Percentiles rank a stretch among this genome's conserved stretches.
Evolutionary conservation across 1,140 invertebrate species (phyloP).

Genomic region (Phortica variegata): DNA sequence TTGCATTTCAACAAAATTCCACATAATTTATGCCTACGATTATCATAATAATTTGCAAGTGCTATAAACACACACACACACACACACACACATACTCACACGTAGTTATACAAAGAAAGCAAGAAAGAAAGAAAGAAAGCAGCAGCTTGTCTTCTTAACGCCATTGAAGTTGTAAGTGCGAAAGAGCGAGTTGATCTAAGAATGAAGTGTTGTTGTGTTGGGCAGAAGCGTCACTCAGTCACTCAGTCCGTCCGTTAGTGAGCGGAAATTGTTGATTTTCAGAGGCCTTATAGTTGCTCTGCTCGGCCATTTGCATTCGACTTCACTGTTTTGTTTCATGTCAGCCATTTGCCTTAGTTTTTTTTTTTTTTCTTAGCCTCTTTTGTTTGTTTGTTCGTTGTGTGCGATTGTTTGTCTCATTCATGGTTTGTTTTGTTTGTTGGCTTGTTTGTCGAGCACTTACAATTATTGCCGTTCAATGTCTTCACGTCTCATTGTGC

Average conservation of each 20-base stretch:
- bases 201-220: too few relatives aligned
- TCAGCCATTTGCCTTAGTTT: conserved; percentile 11
- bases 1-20: conserved; percentile 17
- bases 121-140: not conserved
- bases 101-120: not conserved
- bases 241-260: too few relatives aligned
- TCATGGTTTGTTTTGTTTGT: too few relatives aligned
- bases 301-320: too few relatives aligned
- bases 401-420: conserved; percentile 1
- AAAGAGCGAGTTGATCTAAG: too few relatives aligned
- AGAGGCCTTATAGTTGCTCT: too few relatives aligned
- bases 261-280: too few relatives aligned
- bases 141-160: too few relatives aligned
- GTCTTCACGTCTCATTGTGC: too few relatives aligned
- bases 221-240: too few relatives aligned
- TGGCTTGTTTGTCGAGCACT: conserved; percentile 41
- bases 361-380: conserved; percentile 24
- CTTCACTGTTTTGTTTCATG: not conserved
- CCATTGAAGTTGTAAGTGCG: too few relatives aligned
- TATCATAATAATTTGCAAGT: conserved; percentile 48
- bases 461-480: conserved; percentile 51
- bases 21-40: conserved; percentile 48
- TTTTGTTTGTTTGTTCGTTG: conserved; percentile 7
- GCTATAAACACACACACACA: conserved; percentile 24
- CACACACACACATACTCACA: not conserved